phyloP scores from a whole-genome alignment of 2,888 invertebrate genomes.

The Helicoverpa assulta region DNA sequence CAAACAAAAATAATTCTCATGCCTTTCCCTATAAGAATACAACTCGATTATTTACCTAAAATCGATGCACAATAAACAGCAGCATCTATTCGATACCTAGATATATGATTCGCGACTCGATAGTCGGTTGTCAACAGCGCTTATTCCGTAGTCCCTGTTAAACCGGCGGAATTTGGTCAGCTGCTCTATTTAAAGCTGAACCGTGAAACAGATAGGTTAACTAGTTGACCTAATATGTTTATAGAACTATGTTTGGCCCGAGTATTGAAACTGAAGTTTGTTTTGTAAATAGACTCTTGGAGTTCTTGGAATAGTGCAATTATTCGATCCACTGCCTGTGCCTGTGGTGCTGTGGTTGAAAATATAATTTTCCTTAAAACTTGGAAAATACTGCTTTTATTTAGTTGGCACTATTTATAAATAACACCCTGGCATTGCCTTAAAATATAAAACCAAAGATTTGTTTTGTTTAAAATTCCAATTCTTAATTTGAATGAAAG shows the following conservation, averaged over 20 bases:
- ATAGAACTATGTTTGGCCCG: slow-evolving; percentile 10
- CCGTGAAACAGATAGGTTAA: slow-evolving; percentile 24
- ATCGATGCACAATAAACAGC: background rate
- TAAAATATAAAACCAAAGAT: too few relatives aligned
- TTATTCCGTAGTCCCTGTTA: slow-evolving; percentile 24
- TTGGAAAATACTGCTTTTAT: background rate
- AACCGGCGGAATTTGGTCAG: slow-evolving; percentile 46
- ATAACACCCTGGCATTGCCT: too few relatives aligned
- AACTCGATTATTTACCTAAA: background rate
- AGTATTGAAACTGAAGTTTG: slow-evolving; percentile 9
- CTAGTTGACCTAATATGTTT: slow-evolving; percentile 21
- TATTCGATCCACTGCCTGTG: background rate
- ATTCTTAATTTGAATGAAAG: too few relatives aligned
- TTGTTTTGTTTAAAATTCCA: too few relatives aligned
- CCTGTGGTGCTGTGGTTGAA: background rate
- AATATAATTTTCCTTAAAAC: background rate
- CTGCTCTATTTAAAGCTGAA: slow-evolving; percentile 35
- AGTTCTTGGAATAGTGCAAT: background rate
- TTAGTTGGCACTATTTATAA: background rate
- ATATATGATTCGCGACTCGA: slow-evolving; percentile 7
- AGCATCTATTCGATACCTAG: slow-evolving; percentile 2
- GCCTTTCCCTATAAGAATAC: too few relatives aligned
- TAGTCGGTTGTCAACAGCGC: slow-evolving; percentile 42
- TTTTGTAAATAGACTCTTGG: background rate
- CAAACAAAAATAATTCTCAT: too few relatives aligned